These are phyloP conservation scores for Pangasius djambal DNA, from an alignment of 2,797 vertebrate species.

Conservation along the genomic window DNA sequence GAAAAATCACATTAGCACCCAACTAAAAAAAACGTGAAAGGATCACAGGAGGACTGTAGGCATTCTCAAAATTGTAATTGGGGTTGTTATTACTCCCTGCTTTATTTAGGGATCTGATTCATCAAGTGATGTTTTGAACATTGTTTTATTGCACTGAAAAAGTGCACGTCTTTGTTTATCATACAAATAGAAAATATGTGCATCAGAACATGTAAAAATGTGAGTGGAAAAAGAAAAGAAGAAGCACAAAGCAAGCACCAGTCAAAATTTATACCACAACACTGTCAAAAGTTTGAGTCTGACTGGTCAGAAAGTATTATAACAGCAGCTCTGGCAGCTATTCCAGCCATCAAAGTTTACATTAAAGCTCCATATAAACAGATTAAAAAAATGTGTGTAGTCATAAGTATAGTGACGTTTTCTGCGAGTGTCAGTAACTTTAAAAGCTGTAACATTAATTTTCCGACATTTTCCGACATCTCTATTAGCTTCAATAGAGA, in stretches of 20 bases:
- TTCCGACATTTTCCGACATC: too few species aligned
- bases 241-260: background rate
- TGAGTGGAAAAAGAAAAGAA: background rate
- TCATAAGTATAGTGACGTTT: background rate
- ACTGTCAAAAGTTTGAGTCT: background rate
- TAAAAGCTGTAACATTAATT: background rate
- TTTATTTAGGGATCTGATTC: conserved; percentile 3
- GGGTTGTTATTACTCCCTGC: conserved; percentile 5
- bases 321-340: background rate
- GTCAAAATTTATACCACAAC: background rate
- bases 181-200: background rate
- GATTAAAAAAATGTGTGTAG: background rate
- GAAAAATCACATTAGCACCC: conserved; percentile 4
- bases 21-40: conserved; percentile 11
- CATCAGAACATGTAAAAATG: background rate
- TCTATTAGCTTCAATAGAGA: background rate
- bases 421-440: background rate
- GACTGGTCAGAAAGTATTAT: background rate
- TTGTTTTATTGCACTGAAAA: background rate
- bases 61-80: background rate
- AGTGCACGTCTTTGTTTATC: background rate
- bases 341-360: background rate
- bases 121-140: background rate
- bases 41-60: conserved; percentile 5
- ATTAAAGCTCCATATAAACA: background rate